Base-by-base conservation (phyloP, 2,113 vertebrate genomes). In the Tetrax tetrax region DNA sequence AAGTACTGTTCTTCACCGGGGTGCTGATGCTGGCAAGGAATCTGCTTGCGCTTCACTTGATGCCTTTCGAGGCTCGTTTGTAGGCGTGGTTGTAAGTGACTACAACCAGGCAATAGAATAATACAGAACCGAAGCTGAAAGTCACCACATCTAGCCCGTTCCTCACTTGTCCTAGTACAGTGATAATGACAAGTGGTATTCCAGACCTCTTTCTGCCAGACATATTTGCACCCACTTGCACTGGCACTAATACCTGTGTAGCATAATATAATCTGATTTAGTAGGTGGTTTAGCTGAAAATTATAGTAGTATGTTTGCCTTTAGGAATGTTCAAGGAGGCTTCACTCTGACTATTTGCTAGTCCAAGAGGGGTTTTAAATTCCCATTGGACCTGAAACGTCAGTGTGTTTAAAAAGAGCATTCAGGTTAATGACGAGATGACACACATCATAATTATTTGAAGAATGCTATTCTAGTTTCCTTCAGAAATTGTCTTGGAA, bases 401-500 rank as follows among this genome's bases (percentile, higher is more conserved):
- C 89, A 95, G 20, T 71, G 61, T 89, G 57, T 96, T 94, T 95
- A 81, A 94, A 97, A 95, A 87, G 56, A 92, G 27, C 48, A 64
- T 89, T 91, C 77, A 93, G 93, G 93, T 95, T 95, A 95, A 95
- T 96, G 96, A 95, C 56, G 61, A 79, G 91, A 64, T 63, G 86
- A 38, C 86, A 90, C 64, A 31, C 11, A 21, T 80, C 60, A 14
- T 81, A 28, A 66, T 82, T 84, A 78, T 84, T 84, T 89, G 69
- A 66, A 83, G 48, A 29, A 60, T 89, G 53, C 69, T 93, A 31
- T 94, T 96, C 72, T 89, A 25, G 38, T 94, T 95, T 91, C 60
- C 48, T 75, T 70, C 33, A 69, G 90, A 75, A 94, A 91, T 75
- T 79, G 37, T 63, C 80, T 41, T 87, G 89, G 72, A 91, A 84